Base-by-base conservation (phyloP, 2,797 vertebrate genomes). In the Sebastes iracundus region DNA sequence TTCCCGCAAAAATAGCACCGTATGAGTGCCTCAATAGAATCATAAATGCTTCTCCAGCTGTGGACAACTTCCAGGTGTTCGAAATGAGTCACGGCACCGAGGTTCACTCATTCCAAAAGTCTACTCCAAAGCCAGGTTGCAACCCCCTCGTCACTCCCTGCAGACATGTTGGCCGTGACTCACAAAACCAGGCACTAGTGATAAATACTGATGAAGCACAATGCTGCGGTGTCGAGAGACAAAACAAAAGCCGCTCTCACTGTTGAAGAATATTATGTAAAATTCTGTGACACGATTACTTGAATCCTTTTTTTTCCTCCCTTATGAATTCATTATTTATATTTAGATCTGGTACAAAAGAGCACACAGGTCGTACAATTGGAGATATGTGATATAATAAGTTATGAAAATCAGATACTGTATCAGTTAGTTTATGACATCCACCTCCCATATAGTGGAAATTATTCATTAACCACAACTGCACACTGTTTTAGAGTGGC, bases 21-120 rank as follows among this genome's bases (percentile, higher is more conserved):
- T 38, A 6, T 14, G 7, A 53, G 52, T 3, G 2, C 55, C 53
- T 72, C 53, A 73, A 56, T 75, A 65, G 66, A 74, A 13, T 81
- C 33, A 42, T 76, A 79, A 88, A 63, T 73, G 67, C 67, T 85
- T 86, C 64, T 84, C 65, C 81, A 88, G 83, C 85, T 91, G 91
- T 65, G 63, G 52, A 56, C 76, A 60, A 84, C 75, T 88, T 89
- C 81, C 68, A 81, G 64, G 79, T 81, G 52, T 74, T 80, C 7
- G 0, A 64, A 32, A 68, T 88, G 85, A 91, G 52, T 88, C 85
- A 89, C 10, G 0, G 38, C 35, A 38, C 6, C 22, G 38, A 79
- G 35, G 67, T 80, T 71, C 25, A 62, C 58, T 75, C 69, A 32
- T 69, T 75, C 49, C 67, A 52, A 68, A 56, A 63, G 55, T 74